Evolutionary conservation across 1,140 invertebrate genomes (phyloP).

Genomic region (Drosophila ananassae): DNA sequence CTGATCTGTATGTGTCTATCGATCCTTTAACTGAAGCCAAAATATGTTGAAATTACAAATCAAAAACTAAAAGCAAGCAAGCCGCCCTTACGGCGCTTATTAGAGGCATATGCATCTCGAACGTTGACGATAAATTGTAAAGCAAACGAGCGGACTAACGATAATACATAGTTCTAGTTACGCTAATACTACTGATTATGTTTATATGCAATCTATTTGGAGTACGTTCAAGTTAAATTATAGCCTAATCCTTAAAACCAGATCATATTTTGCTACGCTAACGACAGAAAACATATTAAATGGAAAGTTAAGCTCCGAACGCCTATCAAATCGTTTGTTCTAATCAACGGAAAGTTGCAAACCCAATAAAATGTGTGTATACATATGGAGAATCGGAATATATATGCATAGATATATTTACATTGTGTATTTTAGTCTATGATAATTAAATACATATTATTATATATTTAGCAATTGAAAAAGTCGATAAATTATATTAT

Average conservation of each 20-base stretch:
- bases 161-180: constrained; percentile 55
- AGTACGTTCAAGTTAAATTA: constrained; percentile 31
- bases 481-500: constrained; percentile 69
- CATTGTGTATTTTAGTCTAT: constrained; percentile 74
- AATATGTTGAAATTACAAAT: constrained; percentile 34
- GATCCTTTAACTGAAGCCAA: constrained; percentile 57
- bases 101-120: constrained; percentile 34
- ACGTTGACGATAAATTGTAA: constrained; percentile 40
- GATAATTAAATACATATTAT: constrained; percentile 58
- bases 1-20: constrained; percentile 16
- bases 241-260: constrained; percentile 19
- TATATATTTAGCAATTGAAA: constrained; percentile 76
- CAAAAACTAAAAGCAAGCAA: constrained; percentile 26
- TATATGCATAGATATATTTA: constrained; percentile 68
- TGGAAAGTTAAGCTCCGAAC: constrained; percentile 48
- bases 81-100: background rate
- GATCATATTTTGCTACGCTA: constrained; percentile 61
- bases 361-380: constrained; percentile 52
- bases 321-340: constrained; percentile 51
- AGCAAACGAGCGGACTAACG: constrained; percentile 36
- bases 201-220: constrained; percentile 17
- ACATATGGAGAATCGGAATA: constrained; percentile 56
- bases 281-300: constrained; percentile 25
- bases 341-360: constrained; percentile 41
- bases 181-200: constrained; percentile 28